Conservation (phyloP, 1,140 invertebrate genomes). For the Littorina saxatilis region DNA sequence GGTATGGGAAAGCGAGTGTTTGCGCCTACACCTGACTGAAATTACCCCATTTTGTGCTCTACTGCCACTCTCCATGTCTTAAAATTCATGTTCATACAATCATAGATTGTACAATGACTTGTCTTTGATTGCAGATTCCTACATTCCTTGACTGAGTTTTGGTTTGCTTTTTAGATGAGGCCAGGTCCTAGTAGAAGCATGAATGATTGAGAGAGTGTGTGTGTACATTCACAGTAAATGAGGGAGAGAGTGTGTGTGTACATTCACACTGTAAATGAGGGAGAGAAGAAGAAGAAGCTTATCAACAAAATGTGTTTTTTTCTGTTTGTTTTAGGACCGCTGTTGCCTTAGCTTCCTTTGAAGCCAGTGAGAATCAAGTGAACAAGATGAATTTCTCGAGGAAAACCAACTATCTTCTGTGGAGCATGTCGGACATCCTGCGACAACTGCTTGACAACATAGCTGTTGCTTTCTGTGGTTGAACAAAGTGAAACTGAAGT, state of each 20-base stretch:
- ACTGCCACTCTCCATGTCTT: no score
- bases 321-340: slow-evolving; percentile 5
- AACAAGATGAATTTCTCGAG: slow-evolving; percentile 17
- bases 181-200: background rate
- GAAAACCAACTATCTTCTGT: slow-evolving; percentile 32
- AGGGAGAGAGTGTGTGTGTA: background rate
- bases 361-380: background rate
- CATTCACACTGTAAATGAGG: background rate
- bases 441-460: slow-evolving; percentile 27
- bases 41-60: no score
- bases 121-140: no score
- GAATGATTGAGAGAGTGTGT: background rate
- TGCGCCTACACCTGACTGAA: no score
- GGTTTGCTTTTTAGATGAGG: background rate
- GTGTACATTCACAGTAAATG: background rate
- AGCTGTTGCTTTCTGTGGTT: slow-evolving; percentile 15
- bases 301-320: background rate
- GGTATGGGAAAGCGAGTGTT: no score
- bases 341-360: background rate
- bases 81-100: no score
- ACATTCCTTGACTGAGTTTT: no score
- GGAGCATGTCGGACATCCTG: slow-evolving; percentile 38
- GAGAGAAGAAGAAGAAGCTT: background rate
- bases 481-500: no score
- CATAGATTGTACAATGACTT: no score